Percentiles rank a stretch among this genome's conserved stretches.
Conservation (phyloP, 2,888 invertebrate species). For the Tiliacea aurago region DNA sequence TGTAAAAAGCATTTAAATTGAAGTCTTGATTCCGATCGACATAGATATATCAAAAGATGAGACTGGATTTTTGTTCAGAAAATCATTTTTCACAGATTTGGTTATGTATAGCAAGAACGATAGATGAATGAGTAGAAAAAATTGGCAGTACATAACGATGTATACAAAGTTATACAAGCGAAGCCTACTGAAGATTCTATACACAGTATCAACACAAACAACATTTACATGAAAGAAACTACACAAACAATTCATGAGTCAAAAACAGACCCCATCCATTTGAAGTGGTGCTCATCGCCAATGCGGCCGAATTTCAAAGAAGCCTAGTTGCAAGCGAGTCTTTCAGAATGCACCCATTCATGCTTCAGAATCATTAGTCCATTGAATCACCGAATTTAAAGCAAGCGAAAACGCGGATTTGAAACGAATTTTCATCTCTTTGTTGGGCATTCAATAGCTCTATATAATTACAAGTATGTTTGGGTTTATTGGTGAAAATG, state of each 20-base stretch:
- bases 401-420: constrained; percentile 73
- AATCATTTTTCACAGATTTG: not conserved
- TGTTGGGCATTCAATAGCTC: constrained; percentile 65
- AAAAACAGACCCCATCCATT: constrained; percentile 67
- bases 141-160: not conserved
- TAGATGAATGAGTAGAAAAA: not conserved
- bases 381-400: constrained; percentile 87
- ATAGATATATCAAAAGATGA: constrained; percentile 7
- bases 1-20: constrained; percentile 25
- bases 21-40: constrained; percentile 6
- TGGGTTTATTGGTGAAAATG: constrained; percentile 55
- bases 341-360: constrained; percentile 82
- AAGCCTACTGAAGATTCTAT: constrained; percentile 40
- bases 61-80: not conserved
- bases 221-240: constrained; percentile 65
- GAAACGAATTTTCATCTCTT: constrained; percentile 67
- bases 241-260: constrained; percentile 61
- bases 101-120: not conserved
- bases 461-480: constrained; percentile 61
- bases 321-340: constrained; percentile 75
- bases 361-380: constrained; percentile 82
- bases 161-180: constrained; percentile 4
- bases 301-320: constrained; percentile 73
- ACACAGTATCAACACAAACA: constrained; percentile 59
- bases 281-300: constrained; percentile 67